Base-by-base conservation (phyloP, 2,113 vertebrate species). In the Aramus guarauna region DNA sequence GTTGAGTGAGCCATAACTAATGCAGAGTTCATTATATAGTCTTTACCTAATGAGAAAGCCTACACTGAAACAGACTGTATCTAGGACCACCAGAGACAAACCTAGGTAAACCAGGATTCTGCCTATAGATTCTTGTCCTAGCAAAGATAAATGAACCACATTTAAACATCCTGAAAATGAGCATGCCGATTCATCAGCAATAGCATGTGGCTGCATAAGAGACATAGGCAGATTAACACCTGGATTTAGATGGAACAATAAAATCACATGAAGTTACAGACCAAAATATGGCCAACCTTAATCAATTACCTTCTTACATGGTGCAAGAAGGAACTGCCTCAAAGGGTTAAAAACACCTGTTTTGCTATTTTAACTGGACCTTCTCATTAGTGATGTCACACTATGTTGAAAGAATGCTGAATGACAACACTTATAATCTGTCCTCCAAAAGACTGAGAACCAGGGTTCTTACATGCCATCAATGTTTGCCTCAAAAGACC, bases 1-100 rank as follows among this genome's bases (percentile, higher is more conserved):
- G 60, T 1, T 45, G 92, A 94, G 91, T 66, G 88, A 94, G 88
- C 67, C 50, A 37, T 41, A 90, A 83, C 91, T 92, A 88, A 94
- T 55, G 79, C 67, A 53, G 24, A 88, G 71, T 73, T 92, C 75
- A 79, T 92, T n/a, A 45, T 4, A 20, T 1, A 29, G 67, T 62
- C 78, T 90, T 82, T 15, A 73, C 36, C 67, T 74, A 41, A 88
- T 0, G 4, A 83, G 79, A 76, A 83, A 81, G 41, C 58, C 41
- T 83, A 19, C 4, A 2, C 53, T 72, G 58, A 79, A 81, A 85
- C 39, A 95, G 13, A 36, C 16, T 34, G 6, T 30, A 73, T 4
- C 22, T 59, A 62, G 34, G 34, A 79, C 19, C 66, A 85, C 24
- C 22, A 43, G 71, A 1, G 69, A 36, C 34, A 87, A 74, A 63